These are phyloP conservation scores for Microtus oregoni DNA, from an alignment of 2,113 vertebrate genomes.

Conservation along the genomic window DNA sequence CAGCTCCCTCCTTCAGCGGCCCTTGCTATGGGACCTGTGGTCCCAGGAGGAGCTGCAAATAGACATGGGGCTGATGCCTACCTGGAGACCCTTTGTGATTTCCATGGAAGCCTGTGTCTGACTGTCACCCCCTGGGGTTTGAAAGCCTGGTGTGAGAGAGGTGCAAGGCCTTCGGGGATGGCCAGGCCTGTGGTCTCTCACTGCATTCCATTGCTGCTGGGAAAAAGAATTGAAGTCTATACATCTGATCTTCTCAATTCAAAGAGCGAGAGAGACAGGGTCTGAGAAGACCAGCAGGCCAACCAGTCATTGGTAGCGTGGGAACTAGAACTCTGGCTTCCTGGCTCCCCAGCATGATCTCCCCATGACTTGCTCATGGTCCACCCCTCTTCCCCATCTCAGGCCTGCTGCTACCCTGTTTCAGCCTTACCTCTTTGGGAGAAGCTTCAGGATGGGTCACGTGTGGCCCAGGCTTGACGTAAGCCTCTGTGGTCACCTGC, in stretches of 20 bases:
- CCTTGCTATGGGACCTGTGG: not conserved
- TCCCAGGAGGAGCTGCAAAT: not conserved
- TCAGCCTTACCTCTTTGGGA: not conserved
- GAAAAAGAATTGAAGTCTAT: not conserved
- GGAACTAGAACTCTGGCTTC: not conserved
- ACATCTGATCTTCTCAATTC: constrained; percentile 10
- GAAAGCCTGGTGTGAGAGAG: not conserved
- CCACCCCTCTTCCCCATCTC: not conserved
- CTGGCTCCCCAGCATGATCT: not conserved
- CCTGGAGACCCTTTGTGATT: not conserved
- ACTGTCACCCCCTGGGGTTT: not conserved
- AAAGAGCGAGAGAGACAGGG: not conserved
- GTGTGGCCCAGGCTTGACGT: not conserved
- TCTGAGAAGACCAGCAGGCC: not conserved
- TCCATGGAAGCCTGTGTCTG: not conserved
- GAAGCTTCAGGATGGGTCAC: not conserved
- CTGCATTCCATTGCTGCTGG: not conserved
- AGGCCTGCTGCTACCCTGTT: not conserved
- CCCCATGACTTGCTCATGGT: not conserved
- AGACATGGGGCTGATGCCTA: not conserved
- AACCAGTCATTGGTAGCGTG: not conserved
- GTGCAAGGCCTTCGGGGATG: not conserved
- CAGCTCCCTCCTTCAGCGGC: not conserved
- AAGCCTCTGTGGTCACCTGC: not conserved
- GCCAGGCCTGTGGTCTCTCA: not conserved